A percentile compares a stretch with the other conserved stretches of the same genome.
Evolutionary conservation across 2,113 vertebrate genomes (phyloP).

Genomic region (Chlamydotis undulata): DNA sequence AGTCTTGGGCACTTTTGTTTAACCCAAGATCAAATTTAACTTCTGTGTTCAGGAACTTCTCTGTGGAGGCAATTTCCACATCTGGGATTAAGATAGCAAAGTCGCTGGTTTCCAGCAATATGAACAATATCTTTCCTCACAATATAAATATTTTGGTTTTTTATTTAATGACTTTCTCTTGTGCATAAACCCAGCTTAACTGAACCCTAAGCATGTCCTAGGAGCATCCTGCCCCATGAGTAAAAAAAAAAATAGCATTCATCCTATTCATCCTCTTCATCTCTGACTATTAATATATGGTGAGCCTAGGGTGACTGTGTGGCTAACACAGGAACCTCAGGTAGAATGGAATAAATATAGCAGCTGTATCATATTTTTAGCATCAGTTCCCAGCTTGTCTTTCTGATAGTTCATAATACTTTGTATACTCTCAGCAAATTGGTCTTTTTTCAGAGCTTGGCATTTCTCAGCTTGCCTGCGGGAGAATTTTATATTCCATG

Average conservation of each 20-base stretch:
- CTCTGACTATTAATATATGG: neutral
- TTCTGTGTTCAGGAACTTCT: neutral
- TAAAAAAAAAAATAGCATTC: too few relatives aligned
- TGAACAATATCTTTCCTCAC: neutral
- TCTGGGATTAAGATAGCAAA: neutral
- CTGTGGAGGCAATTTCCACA: neutral
- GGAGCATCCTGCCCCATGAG: neutral
- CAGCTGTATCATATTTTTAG: rapidly evolving
- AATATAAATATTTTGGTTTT: neutral
- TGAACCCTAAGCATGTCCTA: neutral
- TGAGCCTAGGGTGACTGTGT: neutral
- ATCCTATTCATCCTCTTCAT: neutral
- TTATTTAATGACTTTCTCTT: neutral
- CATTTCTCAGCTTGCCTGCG: neutral
- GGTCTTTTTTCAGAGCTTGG: neutral
- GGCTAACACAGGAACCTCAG: neutral
- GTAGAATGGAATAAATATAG: neutral
- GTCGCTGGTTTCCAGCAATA: neutral
- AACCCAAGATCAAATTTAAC: neutral
- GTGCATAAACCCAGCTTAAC: neutral
- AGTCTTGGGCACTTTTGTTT: neutral
- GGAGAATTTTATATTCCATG: neutral
- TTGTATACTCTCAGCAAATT: neutral
- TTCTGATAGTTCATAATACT: neutral
- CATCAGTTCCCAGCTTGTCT: neutral